Evolutionary conservation across 1,140 invertebrate species (phyloP).

Genomic region (Heliconius himera): DNA sequence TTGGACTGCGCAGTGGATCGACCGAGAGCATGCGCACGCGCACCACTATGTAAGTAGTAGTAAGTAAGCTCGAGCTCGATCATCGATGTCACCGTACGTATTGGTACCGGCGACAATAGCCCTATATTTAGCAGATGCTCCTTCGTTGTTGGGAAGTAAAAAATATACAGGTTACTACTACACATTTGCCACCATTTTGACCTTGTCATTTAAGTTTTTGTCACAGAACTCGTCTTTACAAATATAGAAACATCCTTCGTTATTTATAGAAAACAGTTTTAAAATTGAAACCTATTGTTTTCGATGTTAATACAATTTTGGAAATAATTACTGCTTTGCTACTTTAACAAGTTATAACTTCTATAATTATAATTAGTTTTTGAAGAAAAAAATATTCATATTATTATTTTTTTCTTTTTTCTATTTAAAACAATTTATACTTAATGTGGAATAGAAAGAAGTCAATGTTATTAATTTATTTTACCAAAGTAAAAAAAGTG

Average conservation of each 20-base stretch:
- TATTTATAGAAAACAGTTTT: slow-evolving; percentile 25
- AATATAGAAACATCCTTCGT: slow-evolving; percentile 19
- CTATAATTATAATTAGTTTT: background rate
- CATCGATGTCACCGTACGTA: slow-evolving; percentile 35
- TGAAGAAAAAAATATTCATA: background rate
- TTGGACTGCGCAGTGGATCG: slow-evolving; percentile 47
- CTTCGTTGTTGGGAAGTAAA: slow-evolving; percentile 17
- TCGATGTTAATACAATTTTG: background rate
- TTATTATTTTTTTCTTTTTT: no score
- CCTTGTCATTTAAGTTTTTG: slow-evolving; percentile 33
- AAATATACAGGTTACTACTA: slow-evolving; percentile 23
- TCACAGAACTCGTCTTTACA: background rate
- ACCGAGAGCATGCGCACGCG: slow-evolving; percentile 29
- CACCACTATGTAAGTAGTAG: slow-evolving; percentile 28
- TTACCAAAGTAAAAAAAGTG: no score
- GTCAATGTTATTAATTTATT: no score
- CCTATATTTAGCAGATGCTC: slow-evolving; percentile 35
- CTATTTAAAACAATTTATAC: no score
- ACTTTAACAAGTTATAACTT: background rate
- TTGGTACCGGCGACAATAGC: slow-evolving; percentile 37
- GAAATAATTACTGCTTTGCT: no score
- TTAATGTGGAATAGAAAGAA: no score
- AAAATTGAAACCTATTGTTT: slow-evolving; percentile 15
- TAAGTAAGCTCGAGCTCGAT: no score
- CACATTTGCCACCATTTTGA: slow-evolving; percentile 11